Percentiles rank a stretch among this genome's conserved stretches.
Conservation (phyloP, 2,888 invertebrate species). For the Pardosa pseudoannulata region DNA sequence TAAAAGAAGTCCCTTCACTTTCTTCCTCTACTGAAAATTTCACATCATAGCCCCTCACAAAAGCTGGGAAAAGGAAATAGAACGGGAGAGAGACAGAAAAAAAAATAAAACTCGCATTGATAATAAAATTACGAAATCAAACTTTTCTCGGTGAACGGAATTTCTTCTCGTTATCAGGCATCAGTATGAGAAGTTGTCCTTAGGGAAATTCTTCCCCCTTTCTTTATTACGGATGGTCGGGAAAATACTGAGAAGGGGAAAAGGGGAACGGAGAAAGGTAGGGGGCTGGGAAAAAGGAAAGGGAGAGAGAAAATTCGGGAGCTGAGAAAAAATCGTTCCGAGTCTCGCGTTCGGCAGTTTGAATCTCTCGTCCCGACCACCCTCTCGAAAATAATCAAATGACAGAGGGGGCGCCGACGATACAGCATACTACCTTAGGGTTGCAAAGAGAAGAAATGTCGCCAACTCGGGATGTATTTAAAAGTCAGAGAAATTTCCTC, state of each 20-base stretch:
- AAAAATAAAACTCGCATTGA: background rate
- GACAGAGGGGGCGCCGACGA: constrained; percentile 33
- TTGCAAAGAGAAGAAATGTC: constrained; percentile 29
- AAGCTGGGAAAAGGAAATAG: background rate
- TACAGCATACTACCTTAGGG: constrained; percentile 36
- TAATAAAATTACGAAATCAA: constrained; percentile 66
- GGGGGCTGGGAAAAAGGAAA: constrained; percentile 22
- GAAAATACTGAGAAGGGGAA: constrained; percentile 26
- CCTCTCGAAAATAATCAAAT: constrained; percentile 66
- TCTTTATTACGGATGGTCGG: constrained; percentile 37
- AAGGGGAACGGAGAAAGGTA: constrained; percentile 27
- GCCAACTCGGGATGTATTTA: too few species aligned
- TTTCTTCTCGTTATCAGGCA: constrained; percentile 56
- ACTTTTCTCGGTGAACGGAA: constrained; percentile 11
- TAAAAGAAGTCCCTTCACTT: background rate
- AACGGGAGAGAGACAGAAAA: too few species aligned
- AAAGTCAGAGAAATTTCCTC: too few species aligned
- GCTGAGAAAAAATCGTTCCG: constrained; percentile 13
- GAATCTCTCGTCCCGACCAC: constrained; percentile 44
- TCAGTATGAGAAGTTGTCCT: constrained; percentile 60
- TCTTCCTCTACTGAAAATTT: background rate
- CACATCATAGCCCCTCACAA: background rate
- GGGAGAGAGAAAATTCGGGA: constrained; percentile 31
- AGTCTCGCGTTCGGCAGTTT: constrained; percentile 28
- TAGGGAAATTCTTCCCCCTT: constrained; percentile 57